Base-by-base conservation (phyloP, 2,888 invertebrate species). In the Venusia cambrica region DNA sequence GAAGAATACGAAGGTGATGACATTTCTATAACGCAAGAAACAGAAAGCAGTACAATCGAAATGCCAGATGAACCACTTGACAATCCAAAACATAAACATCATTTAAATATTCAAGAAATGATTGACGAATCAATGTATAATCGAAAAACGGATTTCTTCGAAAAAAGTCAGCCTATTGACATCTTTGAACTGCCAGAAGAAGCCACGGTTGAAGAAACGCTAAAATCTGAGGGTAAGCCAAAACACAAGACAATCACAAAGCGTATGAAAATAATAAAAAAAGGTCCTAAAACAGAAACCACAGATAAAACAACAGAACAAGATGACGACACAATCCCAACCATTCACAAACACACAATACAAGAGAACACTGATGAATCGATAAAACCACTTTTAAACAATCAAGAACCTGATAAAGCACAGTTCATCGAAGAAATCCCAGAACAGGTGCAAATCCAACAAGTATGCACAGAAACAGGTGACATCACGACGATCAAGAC, bases 1-100 rank as follows among this genome's bases (percentile, higher is more conserved):
- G 80, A 69, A 57, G 87, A 87, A 58, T 80, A 65, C 34, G 63
- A 63, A 28, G 75, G 71, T 1, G 71, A 71, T 17, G 73, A 73
- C 20, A 34, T 36, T 1, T 33, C 45, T 2, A 1, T 30, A 2
- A 43, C 50, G n/a, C 32, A 43, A 1, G 71, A 64, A 10, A 53
- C 56, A 0, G 73, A 73, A 36, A 74, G 69, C 50, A 65, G 73
- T 32, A 79, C 75, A 0, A 65, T 81, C 2, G 71, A 73, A 57
- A 57, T 77, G 66, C 77, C 78, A 1, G 75, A 77, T 15, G 78
- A 78, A 26, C 50, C 52, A 38, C 45, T 67, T 21, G 50, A 59
- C 2, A 73, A 80, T 39, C 83, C 83, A 0, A 74, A 73, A 61
- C 36, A 67, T 37, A 35, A 48, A 18, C 49, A 60, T 1, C 62